These are phyloP conservation scores for Neoaliturus tenellus DNA, from an alignment of 2,888 invertebrate species.

Conservation along the genomic window DNA sequence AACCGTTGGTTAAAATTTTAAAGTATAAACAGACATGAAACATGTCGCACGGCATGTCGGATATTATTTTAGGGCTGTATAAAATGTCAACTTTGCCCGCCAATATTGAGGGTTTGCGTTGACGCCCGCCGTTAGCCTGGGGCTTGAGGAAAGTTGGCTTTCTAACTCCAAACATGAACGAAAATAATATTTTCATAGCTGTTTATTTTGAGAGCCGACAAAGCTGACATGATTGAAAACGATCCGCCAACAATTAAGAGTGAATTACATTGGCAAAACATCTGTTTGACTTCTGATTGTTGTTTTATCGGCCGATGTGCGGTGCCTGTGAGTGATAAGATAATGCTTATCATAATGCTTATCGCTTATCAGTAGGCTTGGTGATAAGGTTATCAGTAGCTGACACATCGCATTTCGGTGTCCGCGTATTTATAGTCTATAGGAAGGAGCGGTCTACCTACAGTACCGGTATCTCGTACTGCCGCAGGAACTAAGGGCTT, in stretches of 20 bases:
- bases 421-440: too few species aligned
- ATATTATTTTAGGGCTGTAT: not conserved
- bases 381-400: conserved; percentile 12
- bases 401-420: not conserved
- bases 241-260: too few species aligned
- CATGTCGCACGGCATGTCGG: not conserved
- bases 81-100: not conserved
- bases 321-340: not conserved
- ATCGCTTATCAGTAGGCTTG: conserved; percentile 2
- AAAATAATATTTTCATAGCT: too few species aligned
- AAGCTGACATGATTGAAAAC: too few species aligned
- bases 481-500: too few species aligned
- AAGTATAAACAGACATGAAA: not conserved
- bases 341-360: not conserved
- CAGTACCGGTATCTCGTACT: too few species aligned
- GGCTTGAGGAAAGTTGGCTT: too few species aligned
- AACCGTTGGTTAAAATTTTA: too few species aligned
- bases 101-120: not conserved
- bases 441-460: too few species aligned
- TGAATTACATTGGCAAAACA: not conserved
- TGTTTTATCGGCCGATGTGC: not conserved
- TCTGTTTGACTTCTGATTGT: not conserved
- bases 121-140: not conserved
- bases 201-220: too few species aligned
- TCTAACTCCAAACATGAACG: too few species aligned